Conservation (phyloP, 2,888 invertebrate genomes). For the Thereva nobilitata region DNA sequence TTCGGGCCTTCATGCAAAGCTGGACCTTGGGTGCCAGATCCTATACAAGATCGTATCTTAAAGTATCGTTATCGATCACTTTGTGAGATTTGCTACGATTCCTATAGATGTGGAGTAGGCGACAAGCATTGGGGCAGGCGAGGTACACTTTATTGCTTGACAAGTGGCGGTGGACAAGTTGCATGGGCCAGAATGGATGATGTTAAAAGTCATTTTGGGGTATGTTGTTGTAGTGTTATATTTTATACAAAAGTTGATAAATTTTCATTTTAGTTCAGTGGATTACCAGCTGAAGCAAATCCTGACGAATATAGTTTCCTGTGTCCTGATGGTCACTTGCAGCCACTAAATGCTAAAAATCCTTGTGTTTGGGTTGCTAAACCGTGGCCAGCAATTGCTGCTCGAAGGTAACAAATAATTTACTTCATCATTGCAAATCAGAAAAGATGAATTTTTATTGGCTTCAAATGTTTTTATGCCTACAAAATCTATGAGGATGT, state of each 20-base stretch:
- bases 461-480: neutral
- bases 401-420: constrained; percentile 56
- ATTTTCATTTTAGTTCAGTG: constrained; percentile 49
- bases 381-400: constrained; percentile 77
- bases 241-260: constrained; percentile 7
- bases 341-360: constrained; percentile 61
- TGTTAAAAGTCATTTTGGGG: constrained; percentile 68
- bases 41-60: constrained; percentile 64
- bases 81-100: constrained; percentile 71
- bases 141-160: constrained; percentile 80
- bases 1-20: constrained; percentile 84
- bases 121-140: constrained; percentile 84
- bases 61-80: constrained; percentile 72
- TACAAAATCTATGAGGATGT: neutral
- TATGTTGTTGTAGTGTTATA: constrained; percentile 49
- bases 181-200: constrained; percentile 80
- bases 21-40: constrained; percentile 79
- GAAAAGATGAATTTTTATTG: neutral
- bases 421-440: neutral
- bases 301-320: constrained; percentile 68
- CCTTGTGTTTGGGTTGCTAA: constrained; percentile 80
- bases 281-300: constrained; percentile 54
- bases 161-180: constrained; percentile 77
- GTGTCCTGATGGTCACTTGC: constrained; percentile 75
- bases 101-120: constrained; percentile 63